Conservation (phyloP, 2,797 vertebrate species). For the Pseudochirops cupreus region DNA sequence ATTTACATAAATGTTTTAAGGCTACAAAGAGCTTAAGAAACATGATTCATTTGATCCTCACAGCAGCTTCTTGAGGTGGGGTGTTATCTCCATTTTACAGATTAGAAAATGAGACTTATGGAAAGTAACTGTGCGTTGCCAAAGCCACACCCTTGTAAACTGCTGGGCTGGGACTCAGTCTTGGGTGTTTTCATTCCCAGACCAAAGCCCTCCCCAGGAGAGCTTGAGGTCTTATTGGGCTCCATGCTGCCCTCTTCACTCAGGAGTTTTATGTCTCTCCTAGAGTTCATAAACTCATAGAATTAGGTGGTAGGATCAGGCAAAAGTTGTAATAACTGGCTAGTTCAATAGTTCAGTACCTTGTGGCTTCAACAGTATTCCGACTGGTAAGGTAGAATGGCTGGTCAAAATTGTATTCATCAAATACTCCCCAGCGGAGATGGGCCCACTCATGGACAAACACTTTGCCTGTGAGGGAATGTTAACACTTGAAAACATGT, state of each 20-base stretch:
- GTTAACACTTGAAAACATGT: slow-evolving; percentile 42
- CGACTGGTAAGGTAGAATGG: slow-evolving; percentile 81
- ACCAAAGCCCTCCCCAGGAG: background rate
- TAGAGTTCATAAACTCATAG: background rate
- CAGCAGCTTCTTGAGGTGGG: background rate
- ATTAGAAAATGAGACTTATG: background rate
- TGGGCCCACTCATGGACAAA: slow-evolving; percentile 89
- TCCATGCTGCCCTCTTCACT: background rate
- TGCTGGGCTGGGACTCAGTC: background rate
- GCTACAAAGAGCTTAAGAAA: background rate
- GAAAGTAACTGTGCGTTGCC: background rate
- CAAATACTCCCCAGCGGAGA: slow-evolving; percentile 86
- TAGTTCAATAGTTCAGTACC: slow-evolving; percentile 74
- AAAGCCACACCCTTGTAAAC: background rate
- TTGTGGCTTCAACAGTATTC: slow-evolving; percentile 81
- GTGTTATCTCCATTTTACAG: background rate
- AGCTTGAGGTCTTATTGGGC: background rate
- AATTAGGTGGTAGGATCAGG: background rate
- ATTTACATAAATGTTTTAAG: background rate
- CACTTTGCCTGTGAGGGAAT: slow-evolving; percentile 79
- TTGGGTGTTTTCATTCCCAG: background rate
- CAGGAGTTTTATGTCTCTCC: background rate
- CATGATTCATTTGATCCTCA: background rate
- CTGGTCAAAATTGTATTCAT: slow-evolving; percentile 83
- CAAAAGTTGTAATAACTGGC: slow-evolving; percentile 31